These are phyloP conservation scores for Geococcyx californianus DNA, from an alignment of 2,113 vertebrate species.

Conservation along the genomic window DNA sequence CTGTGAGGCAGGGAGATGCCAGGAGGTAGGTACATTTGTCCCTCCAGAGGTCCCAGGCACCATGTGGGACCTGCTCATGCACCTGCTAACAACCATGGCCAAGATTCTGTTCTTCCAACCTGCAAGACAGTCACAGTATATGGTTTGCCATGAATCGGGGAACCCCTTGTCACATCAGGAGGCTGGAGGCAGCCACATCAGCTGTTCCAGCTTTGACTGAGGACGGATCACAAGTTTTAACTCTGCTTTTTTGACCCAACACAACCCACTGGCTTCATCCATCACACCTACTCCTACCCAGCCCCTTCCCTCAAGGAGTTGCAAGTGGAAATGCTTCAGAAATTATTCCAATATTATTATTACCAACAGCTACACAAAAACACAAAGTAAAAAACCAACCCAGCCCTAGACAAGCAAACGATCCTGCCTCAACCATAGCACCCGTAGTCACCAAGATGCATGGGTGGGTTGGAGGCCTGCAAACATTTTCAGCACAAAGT, in stretches of 20 bases:
- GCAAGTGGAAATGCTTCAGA: background rate
- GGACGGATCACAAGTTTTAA: background rate
- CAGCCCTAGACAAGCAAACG: background rate
- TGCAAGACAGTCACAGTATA: accelerated
- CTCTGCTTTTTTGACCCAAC: background rate
- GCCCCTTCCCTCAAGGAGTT: background rate
- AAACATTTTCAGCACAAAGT: background rate
- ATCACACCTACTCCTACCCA: background rate
- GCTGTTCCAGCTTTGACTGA: background rate
- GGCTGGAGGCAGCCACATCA: background rate
- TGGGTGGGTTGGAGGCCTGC: background rate
- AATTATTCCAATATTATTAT: background rate
- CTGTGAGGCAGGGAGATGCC: background rate
- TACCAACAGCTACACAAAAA: background rate
- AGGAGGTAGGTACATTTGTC: background rate
- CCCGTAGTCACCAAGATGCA: background rate
- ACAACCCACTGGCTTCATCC: background rate
- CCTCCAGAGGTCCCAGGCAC: background rate
- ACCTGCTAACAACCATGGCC: background rate
- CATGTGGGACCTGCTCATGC: background rate
- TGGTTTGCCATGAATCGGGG: background rate
- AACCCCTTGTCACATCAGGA: background rate
- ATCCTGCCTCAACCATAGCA: background rate
- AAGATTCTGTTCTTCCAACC: background rate
- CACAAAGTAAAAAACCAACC: background rate